Evolutionary conservation across 2,113 vertebrate genomes (phyloP), one percentile per base, ranked within the genome.

Genomic region (Pelmatolapia mariae): DNA sequence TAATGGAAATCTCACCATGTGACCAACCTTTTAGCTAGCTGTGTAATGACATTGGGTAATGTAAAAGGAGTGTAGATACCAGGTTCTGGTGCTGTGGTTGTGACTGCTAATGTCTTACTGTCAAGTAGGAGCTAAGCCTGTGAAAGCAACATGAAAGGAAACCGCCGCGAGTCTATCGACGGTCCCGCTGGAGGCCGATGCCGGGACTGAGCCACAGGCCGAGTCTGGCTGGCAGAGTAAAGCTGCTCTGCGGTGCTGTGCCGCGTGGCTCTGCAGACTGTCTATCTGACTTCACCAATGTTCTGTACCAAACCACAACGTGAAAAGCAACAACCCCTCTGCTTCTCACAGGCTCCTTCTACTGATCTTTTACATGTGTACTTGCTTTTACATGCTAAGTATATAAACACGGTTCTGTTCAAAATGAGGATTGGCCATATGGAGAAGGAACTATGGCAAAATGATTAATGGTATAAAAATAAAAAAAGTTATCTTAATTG

Each of bases 211-310:
- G 57, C 86, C 81, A 16, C 87, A 84, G 88, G 66, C 84, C n/a
- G 10, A 36, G 80, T 82, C 93, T 82, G 90, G 82, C 85, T 91
- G 89, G 92, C 84, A 89, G 68, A 26, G 82, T 3, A 5, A 3
- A 22, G 2, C 53, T n/a, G 1, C 63, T 31, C 52, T 88, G 84
- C 29, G 89, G 84, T 82, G 80, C 79, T 63, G 80, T 50, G 53
- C 5, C 16, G n/a, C 24, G 45, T 9, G 31, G 87, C 57, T 89
- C 93, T 93, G 92, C 92, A 91, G 80, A 90, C 86, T 85, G 86
- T 95, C 92, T 83, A 71, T 87, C 88, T 82, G 90, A 91, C 88
- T 92, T 91, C 88, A 89, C 79, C 86, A 83, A 86, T 63, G 87
- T 53, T 86, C 85, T 88, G 61, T 3, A 87, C 90, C 76, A 80